phyloP scores from a whole-genome alignment of 2,797 vertebrate genomes.

The Dendrocincla fuliginosa region DNA sequence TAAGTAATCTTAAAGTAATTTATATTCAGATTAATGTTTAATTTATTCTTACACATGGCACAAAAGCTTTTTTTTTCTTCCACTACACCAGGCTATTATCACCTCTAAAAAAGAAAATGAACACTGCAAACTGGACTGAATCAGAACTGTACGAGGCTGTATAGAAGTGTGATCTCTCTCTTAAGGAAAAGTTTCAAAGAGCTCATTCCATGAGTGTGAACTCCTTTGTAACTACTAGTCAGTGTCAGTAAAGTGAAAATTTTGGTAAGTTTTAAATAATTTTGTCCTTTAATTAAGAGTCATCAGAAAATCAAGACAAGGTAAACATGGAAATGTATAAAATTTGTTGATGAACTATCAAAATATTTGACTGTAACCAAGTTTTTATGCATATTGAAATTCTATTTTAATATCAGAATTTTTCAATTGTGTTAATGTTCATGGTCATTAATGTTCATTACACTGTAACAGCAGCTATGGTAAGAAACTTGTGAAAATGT shows the following conservation, averaged over 20 bases:
- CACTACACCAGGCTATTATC: neutral
- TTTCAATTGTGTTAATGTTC: neutral
- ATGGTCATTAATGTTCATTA: neutral
- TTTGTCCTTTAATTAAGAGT: neutral
- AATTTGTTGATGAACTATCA: neutral
- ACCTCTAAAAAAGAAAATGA: neutral
- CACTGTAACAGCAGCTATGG: neutral
- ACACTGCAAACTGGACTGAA: neutral
- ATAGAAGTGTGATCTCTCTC: neutral
- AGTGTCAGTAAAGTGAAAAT: neutral
- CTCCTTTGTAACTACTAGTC: neutral
- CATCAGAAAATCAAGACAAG: neutral
- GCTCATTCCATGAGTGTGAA: fast-evolving
- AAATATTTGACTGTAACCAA: neutral
- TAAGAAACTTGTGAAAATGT: neutral
- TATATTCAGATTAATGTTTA: neutral
- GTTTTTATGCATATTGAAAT: neutral
- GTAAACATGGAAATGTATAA: neutral
- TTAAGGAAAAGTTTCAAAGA: neutral
- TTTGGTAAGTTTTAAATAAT: neutral
- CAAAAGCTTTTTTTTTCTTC: neutral
- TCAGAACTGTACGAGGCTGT: fast-evolving
- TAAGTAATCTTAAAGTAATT: neutral
- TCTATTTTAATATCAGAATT: neutral
- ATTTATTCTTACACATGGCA: neutral